Evolutionary conservation across 2,888 invertebrate genomes (phyloP).

Genomic region (Dryomyza anilis): DNA sequence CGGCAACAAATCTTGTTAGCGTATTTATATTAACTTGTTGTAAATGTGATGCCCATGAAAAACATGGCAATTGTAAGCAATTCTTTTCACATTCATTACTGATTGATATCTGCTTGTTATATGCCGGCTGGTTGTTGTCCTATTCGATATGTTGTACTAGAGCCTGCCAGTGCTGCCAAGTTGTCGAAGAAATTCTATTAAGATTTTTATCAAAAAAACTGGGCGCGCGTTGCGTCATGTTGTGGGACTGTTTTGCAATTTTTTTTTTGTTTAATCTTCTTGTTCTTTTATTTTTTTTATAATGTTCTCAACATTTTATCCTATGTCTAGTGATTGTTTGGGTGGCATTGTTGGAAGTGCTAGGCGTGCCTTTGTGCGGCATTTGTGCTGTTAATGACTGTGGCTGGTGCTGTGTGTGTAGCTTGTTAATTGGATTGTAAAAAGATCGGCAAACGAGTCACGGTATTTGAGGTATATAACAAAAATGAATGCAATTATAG

Average conservation of each 20-base stretch:
- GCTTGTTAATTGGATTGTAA: no score
- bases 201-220: conserved; percentile 16
- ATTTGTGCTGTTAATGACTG: background rate
- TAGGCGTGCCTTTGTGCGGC: background rate
- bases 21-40: conserved; percentile 60
- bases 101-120: conserved; percentile 15
- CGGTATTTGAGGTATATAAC: no score
- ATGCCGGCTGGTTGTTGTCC: background rate
- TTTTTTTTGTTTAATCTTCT: no score
- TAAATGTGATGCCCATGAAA: conserved; percentile 58
- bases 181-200: conserved; percentile 5
- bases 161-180: no score
- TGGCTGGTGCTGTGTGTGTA: no score
- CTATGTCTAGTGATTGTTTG: background rate
- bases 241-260: background rate
- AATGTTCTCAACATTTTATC: no score
- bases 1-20: conserved; percentile 56
- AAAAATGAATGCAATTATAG: no score
- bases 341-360: background rate
- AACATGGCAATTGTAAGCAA: conserved; percentile 45
- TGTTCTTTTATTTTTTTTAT: no score
- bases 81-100: conserved; percentile 23
- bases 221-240: conserved; percentile 4
- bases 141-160: no score
- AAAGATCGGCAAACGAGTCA: no score